Evolutionary conservation across 2,797 vertebrate genomes (phyloP), one percentile per base, ranked within the genome.

Genomic region (Pachyuromys duprasi): DNA sequence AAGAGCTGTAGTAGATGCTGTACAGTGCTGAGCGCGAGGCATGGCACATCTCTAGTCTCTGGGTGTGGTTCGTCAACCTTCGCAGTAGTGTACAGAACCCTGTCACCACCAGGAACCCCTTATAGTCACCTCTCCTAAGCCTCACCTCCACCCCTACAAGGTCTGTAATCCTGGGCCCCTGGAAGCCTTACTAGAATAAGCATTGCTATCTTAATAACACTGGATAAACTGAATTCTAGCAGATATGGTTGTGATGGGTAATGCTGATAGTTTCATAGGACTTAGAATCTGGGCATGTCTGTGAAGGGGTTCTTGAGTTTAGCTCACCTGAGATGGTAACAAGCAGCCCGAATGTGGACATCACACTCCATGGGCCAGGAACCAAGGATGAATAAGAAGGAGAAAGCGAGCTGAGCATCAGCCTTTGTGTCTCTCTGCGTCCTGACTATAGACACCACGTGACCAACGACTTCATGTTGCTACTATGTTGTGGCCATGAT

Each of bases 121-220:
- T 17, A n/a, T 0, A 13, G 42, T 20, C 33, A 57, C 8, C 4
- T 22, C 4, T 39, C 28, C 36, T 55, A 49, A 26, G 5, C 8
- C 14, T 5, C 3, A 62, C 45, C 5, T 17, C 12, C 28, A 55
- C 4, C 33, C 45, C 86, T 42, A 9, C 8, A 57, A 0, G 14
- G 3, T 45, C 26, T 55, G 13, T 22, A 67, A 42, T 26, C 0
- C 60, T n/a, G 6, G 42, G 42, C 9, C 12, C 22, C 13, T 4
- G 2, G 31, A 36, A 1, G 42, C 13, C 6, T 0, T 22, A 8
- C 3, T 13, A 42, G 42, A 11, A 53, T 74, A 2, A 13, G 26
- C 1, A 20, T 72, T 89, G 20, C 62, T 28, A 33, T 31, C 57
- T 75, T 42, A 55, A 81, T 45, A 49, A 15, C 31, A 5, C 53